Conservation (phyloP, 2,888 invertebrate species). For the Noctua pronuba region DNA sequence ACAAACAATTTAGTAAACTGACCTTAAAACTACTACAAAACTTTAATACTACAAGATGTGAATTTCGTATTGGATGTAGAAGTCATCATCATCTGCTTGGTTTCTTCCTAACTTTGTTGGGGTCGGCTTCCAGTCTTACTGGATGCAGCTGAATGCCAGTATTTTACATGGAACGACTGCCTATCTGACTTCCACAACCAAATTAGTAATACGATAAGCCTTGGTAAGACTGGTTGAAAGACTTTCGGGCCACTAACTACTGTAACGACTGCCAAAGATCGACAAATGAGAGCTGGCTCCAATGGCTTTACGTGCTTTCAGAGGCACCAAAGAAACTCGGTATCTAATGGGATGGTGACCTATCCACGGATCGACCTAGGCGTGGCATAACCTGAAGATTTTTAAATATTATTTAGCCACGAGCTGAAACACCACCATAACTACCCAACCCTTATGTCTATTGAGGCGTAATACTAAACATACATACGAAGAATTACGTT, state of each 20-base stretch:
- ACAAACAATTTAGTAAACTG: too few species aligned
- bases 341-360: not conserved
- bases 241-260: not conserved
- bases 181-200: too few species aligned
- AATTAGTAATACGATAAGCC: too few species aligned
- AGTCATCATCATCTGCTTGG: too few species aligned
- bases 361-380: not conserved
- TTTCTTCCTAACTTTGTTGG: too few species aligned
- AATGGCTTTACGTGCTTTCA: not conserved
- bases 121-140: too few species aligned
- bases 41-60: too few species aligned
- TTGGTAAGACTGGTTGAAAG: not conserved
- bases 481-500: constrained; percentile 7
- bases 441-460: not conserved
- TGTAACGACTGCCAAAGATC: not conserved
- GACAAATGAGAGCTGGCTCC: not conserved
- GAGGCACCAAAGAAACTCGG: not conserved
- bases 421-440: not conserved
- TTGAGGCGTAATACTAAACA: constrained; percentile 16
- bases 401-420: not conserved
- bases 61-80: too few species aligned
- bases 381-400: not conserved
- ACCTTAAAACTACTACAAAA: too few species aligned
- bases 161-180: too few species aligned
- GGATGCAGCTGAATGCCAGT: too few species aligned